phyloP scores from a whole-genome alignment of 2,113 vertebrate species.

The Phyllopteryx taeniolatus region DNA sequence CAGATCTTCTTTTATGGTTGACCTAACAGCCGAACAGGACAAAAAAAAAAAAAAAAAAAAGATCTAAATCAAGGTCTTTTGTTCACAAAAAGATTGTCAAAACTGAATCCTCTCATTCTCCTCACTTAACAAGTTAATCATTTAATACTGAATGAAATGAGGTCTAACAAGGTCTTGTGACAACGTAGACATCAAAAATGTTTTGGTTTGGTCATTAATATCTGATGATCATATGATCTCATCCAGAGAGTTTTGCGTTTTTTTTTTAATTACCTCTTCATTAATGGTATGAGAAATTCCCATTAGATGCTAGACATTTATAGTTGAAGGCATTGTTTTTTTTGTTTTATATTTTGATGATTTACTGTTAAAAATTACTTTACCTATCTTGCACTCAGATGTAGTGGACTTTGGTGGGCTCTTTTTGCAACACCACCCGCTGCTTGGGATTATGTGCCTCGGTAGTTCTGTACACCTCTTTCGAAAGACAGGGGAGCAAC shows the following conservation, averaged over 20 bases:
- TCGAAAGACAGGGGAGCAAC: slow-evolving; percentile 25
- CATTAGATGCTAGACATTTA: background rate
- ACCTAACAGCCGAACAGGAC: too few species aligned
- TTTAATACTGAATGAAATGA: background rate
- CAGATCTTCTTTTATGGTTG: too few species aligned
- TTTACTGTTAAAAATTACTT: background rate
- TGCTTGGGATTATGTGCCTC: slow-evolving; percentile 38
- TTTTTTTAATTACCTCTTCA: background rate
- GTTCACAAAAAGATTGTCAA: background rate
- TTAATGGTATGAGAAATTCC: background rate
- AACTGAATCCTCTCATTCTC: background rate
- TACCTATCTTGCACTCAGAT: background rate
- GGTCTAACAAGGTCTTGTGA: background rate
- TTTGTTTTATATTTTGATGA: background rate
- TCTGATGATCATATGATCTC: too few species aligned
- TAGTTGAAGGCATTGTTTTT: background rate
- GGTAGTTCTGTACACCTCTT: slow-evolving; percentile 18
- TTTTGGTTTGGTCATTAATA: too few species aligned
- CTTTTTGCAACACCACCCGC: slow-evolving; percentile 23
- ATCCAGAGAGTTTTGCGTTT: too few species aligned
- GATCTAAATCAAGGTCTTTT: background rate
- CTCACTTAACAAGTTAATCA: background rate
- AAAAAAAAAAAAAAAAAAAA: too few species aligned
- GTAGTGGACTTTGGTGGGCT: background rate
- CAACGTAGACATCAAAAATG: background rate